Percentiles rank a stretch among this genome's conserved stretches.
Conservation (phyloP, 2,113 vertebrate genomes). For the Neodontobutis hainanensis region DNA sequence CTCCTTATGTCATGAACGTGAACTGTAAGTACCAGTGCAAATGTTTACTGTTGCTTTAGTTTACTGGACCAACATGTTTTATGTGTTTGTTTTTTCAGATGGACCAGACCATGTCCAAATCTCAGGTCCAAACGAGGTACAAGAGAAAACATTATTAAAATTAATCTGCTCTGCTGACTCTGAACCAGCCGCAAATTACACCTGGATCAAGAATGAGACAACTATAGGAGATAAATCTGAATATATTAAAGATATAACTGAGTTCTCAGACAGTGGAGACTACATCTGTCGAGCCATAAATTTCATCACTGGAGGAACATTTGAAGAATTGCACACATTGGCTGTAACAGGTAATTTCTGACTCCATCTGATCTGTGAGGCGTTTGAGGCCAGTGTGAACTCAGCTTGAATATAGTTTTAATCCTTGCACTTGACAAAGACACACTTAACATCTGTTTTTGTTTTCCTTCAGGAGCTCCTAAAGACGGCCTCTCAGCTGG, state of each 20-base stretch:
- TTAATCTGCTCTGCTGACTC: conserved; percentile 60
- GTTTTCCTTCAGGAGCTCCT: no score
- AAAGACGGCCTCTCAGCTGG: background rate
- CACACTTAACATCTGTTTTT: no score
- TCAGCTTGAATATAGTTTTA: no score
- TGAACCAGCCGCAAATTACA: conserved; percentile 5
- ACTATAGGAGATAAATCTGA: background rate
- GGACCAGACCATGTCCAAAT: conserved; percentile 41
- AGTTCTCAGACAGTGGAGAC: background rate
- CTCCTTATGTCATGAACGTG: conserved; percentile 9
- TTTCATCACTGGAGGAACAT: no score
- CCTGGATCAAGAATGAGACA: background rate
- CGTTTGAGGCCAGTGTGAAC: no score
- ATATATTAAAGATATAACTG: background rate
- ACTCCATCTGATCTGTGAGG: no score
- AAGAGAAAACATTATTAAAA: conserved; percentile 24
- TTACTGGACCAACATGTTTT: background rate
- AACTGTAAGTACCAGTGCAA: conserved; percentile 45
- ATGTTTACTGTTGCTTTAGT: background rate
- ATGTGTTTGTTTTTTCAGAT: conserved; percentile 31
- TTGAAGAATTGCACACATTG: no score
- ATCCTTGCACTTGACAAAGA: no score
- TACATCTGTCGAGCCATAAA: no score
- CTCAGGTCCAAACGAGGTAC: background rate
- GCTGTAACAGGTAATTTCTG: no score